Percentiles rank a stretch among this genome's conserved stretches.
Conservation (phyloP, 2,888 invertebrate genomes). For the Meghimatium bilineatum region DNA sequence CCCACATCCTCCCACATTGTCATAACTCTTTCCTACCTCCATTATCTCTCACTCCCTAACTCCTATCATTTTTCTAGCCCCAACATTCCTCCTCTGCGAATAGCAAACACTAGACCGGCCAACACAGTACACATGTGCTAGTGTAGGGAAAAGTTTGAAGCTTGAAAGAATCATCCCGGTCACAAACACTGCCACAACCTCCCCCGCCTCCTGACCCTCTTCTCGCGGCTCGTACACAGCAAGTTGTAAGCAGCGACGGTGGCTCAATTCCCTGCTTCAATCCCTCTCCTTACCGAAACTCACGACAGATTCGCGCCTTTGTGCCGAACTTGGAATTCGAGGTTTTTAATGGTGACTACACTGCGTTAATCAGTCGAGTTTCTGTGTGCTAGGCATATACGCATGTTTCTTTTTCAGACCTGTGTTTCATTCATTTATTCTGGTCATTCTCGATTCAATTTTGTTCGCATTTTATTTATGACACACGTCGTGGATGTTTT, state of each 20-base stretch:
- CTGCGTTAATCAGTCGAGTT: not conserved
- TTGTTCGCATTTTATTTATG: not conserved
- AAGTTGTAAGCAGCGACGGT: conserved; percentile 5
- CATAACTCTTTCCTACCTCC: too few species aligned
- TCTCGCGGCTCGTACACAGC: conserved; percentile 16
- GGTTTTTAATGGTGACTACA: conserved; percentile 29
- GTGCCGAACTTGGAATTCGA: not conserved
- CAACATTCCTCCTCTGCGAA: not conserved
- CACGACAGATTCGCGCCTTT: conserved; percentile 15
- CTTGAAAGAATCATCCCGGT: not conserved
- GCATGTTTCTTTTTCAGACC: not conserved
- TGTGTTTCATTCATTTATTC: not conserved
- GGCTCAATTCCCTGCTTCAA: conserved; percentile 2
- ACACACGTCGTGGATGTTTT: not conserved
- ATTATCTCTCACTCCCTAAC: too few species aligned
- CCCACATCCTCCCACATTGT: too few species aligned
- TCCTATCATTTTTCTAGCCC: too few species aligned
- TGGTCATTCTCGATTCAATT: not conserved
- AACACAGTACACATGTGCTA: not conserved
- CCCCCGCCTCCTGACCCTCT: not conserved
- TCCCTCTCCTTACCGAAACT: not conserved
- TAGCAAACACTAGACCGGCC: not conserved
- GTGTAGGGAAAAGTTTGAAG: not conserved
- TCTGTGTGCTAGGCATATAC: not conserved
- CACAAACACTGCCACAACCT: not conserved